Base-by-base conservation (phyloP, 2,113 vertebrate genomes). In the Tragelaphus buxtoni region DNA sequence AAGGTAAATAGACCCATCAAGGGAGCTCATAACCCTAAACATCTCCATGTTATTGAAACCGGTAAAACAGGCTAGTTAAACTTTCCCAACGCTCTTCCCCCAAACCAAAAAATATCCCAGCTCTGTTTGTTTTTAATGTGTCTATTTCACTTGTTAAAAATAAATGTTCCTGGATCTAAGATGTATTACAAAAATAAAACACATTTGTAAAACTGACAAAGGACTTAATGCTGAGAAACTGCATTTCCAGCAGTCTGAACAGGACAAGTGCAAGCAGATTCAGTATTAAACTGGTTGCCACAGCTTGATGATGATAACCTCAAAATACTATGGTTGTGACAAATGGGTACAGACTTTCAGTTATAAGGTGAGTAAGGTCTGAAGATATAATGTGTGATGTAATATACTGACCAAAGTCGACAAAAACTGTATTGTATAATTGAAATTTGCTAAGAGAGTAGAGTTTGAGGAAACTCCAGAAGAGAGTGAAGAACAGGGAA, bases 131-230 rank as follows among this genome's bases (percentile, higher is more conserved):
- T 91, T 93, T 91, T 76, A 74, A 30, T 65, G 1, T 60, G 88
- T 86, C 32, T 89, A 14, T 95, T 95, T 96, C 85, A 85, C 81
- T 88, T 81, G 69, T 91, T 97, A 96, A 96, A 96, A 96, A 97
- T 96, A 98, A 93, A 96, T 87, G 92, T 96, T 89, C 79, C 82
- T 93, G 91, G 8, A 85, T 92, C 65, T 79, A 92, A 42, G 53
- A 53, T 94, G 93, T 76, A 79, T 82, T 69, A 87, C 56, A 96
- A 94, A 97, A 98, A 91, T 72, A 97, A 65, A 94, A 88, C 12
- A 72, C 93, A 91, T 96, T 93, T 98, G 49, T n/a, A 91, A 95
- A 94, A 83, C 47, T 2, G 26, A 91, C 85, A 60, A 77, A 96
- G 42, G 90, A 65, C n/a, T 56, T 39, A 96, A 91, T 88, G 69